Conservation (phyloP, 2,113 vertebrate genomes). For the Setophaga coronata region DNA sequence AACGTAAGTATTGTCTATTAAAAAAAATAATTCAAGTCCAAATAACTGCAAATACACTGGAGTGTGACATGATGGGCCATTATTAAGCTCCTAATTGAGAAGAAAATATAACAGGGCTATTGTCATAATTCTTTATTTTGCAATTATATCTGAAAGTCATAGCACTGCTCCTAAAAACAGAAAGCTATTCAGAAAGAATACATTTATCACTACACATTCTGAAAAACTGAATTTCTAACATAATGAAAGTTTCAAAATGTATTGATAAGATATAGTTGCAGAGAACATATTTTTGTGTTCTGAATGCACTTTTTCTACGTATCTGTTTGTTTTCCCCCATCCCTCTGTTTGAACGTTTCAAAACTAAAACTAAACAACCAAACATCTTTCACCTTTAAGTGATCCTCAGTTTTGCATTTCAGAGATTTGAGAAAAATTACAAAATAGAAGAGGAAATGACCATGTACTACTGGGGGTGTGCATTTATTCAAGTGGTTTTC, state of each 20-base stretch:
- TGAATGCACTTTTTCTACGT: not conserved
- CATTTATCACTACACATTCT: not conserved
- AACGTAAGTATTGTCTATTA: not conserved
- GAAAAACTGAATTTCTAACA: not conserved
- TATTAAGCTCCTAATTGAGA: not conserved
- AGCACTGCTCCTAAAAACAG: not conserved
- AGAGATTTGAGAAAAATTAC: not conserved
- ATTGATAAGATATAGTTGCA: rapidly evolving
- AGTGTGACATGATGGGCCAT: not conserved
- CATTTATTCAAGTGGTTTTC: not conserved
- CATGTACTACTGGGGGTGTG: not conserved
- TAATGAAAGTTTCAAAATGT: not conserved
- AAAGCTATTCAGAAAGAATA: not conserved
- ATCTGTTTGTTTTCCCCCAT: not conserved
- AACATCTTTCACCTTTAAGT: not conserved
- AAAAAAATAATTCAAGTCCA: not conserved
- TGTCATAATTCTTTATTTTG: not conserved
- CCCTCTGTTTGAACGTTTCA: not conserved
- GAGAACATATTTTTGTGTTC: not conserved
- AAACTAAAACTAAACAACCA: not conserved
- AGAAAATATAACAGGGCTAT: not conserved
- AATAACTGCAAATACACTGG: not conserved
- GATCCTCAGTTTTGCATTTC: not conserved
- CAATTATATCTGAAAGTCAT: not conserved
- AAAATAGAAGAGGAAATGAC: not conserved